Base-by-base conservation (phyloP, 2,113 vertebrate species). In the Chaetorhynchus papuensis region DNA sequence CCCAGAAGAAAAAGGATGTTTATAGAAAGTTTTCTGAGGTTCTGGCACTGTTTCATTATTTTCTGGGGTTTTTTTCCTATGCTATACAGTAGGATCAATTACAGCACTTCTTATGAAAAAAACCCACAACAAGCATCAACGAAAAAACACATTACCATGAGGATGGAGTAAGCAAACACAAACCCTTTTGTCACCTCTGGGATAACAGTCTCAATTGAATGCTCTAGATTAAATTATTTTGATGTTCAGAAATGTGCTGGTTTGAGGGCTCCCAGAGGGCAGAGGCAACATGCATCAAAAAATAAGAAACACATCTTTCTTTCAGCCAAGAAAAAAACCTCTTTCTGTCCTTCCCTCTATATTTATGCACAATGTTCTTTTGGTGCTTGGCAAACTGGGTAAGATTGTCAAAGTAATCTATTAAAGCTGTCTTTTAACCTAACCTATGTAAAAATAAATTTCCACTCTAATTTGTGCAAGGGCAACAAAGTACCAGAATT, bases 161-260 rank as follows among this genome's bases (percentile, higher is more conserved):
- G 66, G 41, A 44, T 26, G 14, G 52, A 87, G 81, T 92, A 90
- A 82, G 39, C 59, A 91, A 97, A 96, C 41, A 89, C 31, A 95
- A 96, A 69, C 35, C 24, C n/a, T 71, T 75, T 68, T 71, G 69
- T 65, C 47, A 91, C 39, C 31, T 85, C 39, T 83, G 24, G 44
- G 42, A 65, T 56, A 70, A 86, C 24, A 83, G n/a, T 83, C 71
- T 64, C 76, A 79, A 65, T 0, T 26, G 69, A 86, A 95, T 60
- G 65, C 21, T 23, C 21, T 19, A 69, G 54, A 94, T 78, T 68
- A 90, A 90, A 90, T 61, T 71, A 87, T 90, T 87, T 70, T 78
- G 41, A 57, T 90, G 53, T 59, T 90, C 37, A 89, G 74, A 94
- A 88, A 91, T 23, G 17, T 69, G 49, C 41, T 76, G 33, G 19